These are phyloP conservation scores for Hormaphis cornu DNA, from an alignment of 1,140 invertebrate species.

Conservation along the genomic window DNA sequence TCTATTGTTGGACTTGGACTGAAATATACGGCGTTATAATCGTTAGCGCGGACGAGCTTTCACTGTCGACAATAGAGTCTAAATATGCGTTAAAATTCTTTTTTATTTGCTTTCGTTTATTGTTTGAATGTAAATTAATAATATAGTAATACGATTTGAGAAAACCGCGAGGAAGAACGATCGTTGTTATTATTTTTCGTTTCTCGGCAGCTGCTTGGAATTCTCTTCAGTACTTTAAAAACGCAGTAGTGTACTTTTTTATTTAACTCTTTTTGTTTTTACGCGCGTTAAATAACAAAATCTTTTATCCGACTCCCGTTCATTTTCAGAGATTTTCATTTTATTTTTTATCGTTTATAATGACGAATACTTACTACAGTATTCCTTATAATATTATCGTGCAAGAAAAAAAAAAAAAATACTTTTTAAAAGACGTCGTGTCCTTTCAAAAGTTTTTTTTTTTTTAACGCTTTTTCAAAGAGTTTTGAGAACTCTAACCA, in stretches of 20 bases:
- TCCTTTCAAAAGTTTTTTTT: slow-evolving; percentile 8
- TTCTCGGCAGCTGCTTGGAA: not conserved
- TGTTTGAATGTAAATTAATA: not conserved
- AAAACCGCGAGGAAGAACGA: not conserved
- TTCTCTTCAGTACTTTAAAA: not conserved
- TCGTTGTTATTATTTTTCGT: not conserved
- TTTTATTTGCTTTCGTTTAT: not conserved
- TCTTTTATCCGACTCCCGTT: slow-evolving; percentile 20
- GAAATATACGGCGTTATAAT: not conserved
- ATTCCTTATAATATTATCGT: too few relatives aligned
- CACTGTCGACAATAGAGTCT: not conserved
- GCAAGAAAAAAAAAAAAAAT: slow-evolving; percentile 2
- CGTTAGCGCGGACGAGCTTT: not conserved
- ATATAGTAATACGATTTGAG: not conserved
- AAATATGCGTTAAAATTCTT: not conserved
- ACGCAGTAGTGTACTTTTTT: not conserved
- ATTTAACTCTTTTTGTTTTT: not conserved
- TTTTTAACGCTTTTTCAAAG: not conserved
- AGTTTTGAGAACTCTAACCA: too few relatives aligned
- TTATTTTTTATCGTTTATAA: too few relatives aligned
- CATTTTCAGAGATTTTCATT: slow-evolving; percentile 7
- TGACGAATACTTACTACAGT: too few relatives aligned
- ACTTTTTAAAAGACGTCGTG: not conserved
- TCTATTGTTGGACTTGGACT: not conserved
- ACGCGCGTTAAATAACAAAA: not conserved